Evolutionary conservation across 1,140 invertebrate species (phyloP).

Genomic region (Lineus longissimus): DNA sequence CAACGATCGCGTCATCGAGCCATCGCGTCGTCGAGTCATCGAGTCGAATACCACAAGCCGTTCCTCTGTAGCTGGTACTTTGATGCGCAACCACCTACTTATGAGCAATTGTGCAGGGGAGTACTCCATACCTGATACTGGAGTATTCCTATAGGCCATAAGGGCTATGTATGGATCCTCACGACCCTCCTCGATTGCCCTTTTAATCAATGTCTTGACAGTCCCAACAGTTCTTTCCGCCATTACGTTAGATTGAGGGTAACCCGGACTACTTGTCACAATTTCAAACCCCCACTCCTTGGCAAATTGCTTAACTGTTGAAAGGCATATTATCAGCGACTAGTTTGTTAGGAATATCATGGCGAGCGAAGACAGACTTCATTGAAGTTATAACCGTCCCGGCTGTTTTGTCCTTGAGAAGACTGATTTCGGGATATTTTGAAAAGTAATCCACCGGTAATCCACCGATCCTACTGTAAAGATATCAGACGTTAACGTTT

Average conservation of each 20-base stretch:
- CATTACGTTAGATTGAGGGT: slow-evolving; percentile 23
- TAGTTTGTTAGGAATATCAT: slow-evolving; percentile 22
- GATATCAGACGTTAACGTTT: slow-evolving; percentile 21
- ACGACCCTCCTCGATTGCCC: slow-evolving; percentile 11
- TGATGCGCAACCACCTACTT: slow-evolving; percentile 14
- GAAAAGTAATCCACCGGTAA: slow-evolving; percentile 25
- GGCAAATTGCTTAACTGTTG: slow-evolving; percentile 39
- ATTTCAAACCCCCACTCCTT: slow-evolving; percentile 48
- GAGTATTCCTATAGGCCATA: slow-evolving; percentile 25
- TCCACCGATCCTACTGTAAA: slow-evolving; percentile 16
- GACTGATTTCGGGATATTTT: slow-evolving; percentile 15
- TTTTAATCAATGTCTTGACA: slow-evolving; percentile 25
- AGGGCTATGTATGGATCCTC: slow-evolving; percentile 22
- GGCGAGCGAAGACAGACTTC: slow-evolving; percentile 24
- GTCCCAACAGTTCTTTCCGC: slow-evolving; percentile 26
- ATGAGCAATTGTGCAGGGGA: slow-evolving; percentile 21
- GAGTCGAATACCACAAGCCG: no score
- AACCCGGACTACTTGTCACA: slow-evolving; percentile 42
- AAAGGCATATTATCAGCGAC: slow-evolving; percentile 48
- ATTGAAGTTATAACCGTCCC: slow-evolving; percentile 9
- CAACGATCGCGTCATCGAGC: no score
- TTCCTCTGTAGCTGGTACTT: slow-evolving; percentile 11
- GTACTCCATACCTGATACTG: slow-evolving; percentile 11
- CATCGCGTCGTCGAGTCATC: no score
- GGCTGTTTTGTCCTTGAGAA: slow-evolving; percentile 7